Evolutionary conservation across 1,140 invertebrate species (phyloP).

Genomic region (Trypoxylus dichotomus): DNA sequence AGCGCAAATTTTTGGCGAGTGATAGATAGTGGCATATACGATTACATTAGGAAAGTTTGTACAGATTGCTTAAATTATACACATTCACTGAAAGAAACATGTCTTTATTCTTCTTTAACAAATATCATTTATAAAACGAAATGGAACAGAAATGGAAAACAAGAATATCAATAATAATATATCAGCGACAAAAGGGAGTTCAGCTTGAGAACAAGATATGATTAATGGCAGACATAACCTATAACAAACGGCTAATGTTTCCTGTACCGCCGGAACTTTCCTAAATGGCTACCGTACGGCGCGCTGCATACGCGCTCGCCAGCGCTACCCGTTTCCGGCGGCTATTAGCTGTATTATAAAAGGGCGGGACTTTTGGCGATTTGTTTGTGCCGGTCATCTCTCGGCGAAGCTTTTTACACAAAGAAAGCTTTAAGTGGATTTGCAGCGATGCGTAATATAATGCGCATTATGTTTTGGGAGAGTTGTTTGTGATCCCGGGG

Average conservation of each 20-base stretch:
- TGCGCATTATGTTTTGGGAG: conserved; percentile 39
- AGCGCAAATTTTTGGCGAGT: no score
- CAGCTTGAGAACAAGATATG: conserved; percentile 47
- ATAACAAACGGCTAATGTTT: conserved; percentile 51
- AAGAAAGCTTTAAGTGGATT: conserved; percentile 43
- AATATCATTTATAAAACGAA: conserved; percentile 53
- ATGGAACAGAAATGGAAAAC: conserved; percentile 48
- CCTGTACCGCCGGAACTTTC: conserved; percentile 49
- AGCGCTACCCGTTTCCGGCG: conserved; percentile 50
- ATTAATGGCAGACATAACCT: conserved; percentile 50
- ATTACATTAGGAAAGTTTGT: conserved; percentile 28
- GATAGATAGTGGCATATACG: no score
- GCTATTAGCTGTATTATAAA: conserved; percentile 51
- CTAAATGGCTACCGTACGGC: conserved; percentile 47
- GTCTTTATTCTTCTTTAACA: conserved; percentile 48
- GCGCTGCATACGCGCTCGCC: conserved; percentile 35
- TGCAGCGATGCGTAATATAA: conserved; percentile 44
- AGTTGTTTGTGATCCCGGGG: conserved; percentile 28
- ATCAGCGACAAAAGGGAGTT: conserved; percentile 41
- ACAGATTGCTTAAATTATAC: not conserved
- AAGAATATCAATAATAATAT: conserved; percentile 53
- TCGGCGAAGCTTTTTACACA: conserved; percentile 40
- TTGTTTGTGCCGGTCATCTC: conserved; percentile 46
- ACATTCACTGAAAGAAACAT: conserved; percentile 38
- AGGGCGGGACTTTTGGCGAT: conserved; percentile 48